These are phyloP conservation scores for Meloidogyne chitwoodi DNA, from an alignment of 1,140 invertebrate species.

Conservation along the genomic window DNA sequence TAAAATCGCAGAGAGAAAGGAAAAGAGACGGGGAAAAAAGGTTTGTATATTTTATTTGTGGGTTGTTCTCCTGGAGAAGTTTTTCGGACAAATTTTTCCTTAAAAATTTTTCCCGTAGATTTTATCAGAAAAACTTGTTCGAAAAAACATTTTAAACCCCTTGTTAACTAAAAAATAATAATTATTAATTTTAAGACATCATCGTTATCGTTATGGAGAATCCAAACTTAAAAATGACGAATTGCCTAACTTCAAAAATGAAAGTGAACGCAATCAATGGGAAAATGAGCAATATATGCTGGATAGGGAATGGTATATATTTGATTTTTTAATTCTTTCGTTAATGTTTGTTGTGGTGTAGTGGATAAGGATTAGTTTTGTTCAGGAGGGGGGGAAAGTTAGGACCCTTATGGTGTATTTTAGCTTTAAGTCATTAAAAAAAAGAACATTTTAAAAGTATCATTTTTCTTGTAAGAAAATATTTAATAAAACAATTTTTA, in stretches of 20 bases:
- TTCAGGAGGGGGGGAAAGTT: too few species aligned
- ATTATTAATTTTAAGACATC: slow-evolving; percentile 13
- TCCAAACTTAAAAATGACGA: slow-evolving; percentile 14
- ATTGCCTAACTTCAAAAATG: slow-evolving; percentile 48
- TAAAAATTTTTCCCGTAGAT: slow-evolving; percentile 8
- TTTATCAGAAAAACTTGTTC: too few species aligned
- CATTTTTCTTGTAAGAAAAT: too few species aligned
- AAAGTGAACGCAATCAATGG: slow-evolving; percentile 76
- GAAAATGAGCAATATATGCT: slow-evolving; percentile 85
- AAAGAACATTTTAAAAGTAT: too few species aligned
- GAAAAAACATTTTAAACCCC: too few species aligned
- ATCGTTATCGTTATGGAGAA: slow-evolving; percentile 15
- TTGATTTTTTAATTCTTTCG: slow-evolving; percentile 70
- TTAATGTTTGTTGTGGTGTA: background rate
- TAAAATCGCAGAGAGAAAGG: slow-evolving; percentile 47
- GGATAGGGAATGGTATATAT: slow-evolving; percentile 82
- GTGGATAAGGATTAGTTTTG: slow-evolving; percentile 50
- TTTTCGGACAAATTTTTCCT: too few species aligned
- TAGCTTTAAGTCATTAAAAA: too few species aligned
- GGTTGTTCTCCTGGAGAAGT: too few species aligned
- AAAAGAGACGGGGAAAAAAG: slow-evolving; percentile 40
- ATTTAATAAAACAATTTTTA: background rate
- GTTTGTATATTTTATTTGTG: too few species aligned
- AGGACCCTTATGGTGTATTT: too few species aligned
- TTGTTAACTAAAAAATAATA: background rate